Evolutionary conservation across 1,140 invertebrate genomes (phyloP), one percentile per base, ranked within the genome.

Genomic region (Adelges cooleyi): DNA sequence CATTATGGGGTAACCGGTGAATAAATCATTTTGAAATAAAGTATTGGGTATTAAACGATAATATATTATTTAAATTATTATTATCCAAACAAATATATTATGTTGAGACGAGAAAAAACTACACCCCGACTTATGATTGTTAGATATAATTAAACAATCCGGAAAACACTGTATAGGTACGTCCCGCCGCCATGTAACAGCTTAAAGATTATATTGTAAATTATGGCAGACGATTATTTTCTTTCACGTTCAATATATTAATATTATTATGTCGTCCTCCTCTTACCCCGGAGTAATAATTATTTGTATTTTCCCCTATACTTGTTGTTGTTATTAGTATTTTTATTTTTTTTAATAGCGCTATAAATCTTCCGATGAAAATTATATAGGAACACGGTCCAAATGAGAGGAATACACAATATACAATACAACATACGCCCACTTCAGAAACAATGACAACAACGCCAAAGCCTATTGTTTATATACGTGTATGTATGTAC

Each of bases 391-490:
- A 48, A 48, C 40, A 33, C 25, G 29, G n/a, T n/a, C 54, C 23
- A 59, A 59, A 59, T 22, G 56, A 46, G 56, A 62, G 56, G 15
- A 46, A 62, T 22, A 62, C 40, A 44, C 36, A 38, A 38, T 13
- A 38, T 25, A 62, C 40, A 62, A 46, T 62, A 62, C 40, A 62
- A 48, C 56, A 29, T 62, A 62, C 56, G 56, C 56, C 56, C 56
- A 62, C 56, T 62, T 48, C 56, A 62, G 56, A 62, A 62, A 62
- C 56, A 62, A 62, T 62, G 56, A 62, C 56, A 62, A 62, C 56
- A 62, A 62, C 20, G 56, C 56, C 40, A 46, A 62, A 62, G 56
- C 17, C 56, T 33, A 62, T 62, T 62, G 56, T 44, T n/a, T 38
- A 38, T 13, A 38, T 38, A 38, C 36, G 13, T 8, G 13, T 38